These are phyloP conservation scores for Hedya salicella DNA, from an alignment of 2,888 invertebrate genomes.

Conservation along the genomic window DNA sequence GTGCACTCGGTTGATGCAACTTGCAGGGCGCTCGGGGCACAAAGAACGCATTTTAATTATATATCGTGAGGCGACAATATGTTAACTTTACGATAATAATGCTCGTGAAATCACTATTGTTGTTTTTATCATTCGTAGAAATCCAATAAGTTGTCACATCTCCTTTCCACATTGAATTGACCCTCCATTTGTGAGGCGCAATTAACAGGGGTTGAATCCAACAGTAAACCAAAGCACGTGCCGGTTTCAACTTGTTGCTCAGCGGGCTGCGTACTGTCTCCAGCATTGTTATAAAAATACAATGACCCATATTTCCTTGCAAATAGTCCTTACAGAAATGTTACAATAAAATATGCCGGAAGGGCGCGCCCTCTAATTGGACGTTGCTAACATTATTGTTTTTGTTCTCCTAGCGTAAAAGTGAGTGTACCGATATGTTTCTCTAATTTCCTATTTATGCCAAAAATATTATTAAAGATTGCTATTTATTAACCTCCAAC, in stretches of 20 bases:
- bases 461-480: no score
- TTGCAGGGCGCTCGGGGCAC: neutral
- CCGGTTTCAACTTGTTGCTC: slow-evolving; percentile 54
- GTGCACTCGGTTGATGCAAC: slow-evolving; percentile 8
- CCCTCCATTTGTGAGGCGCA: slow-evolving; percentile 19
- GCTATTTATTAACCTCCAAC: neutral
- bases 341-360: no score
- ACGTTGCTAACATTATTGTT: no score
- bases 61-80: no score
- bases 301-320: slow-evolving; percentile 55
- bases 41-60: neutral
- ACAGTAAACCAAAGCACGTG: slow-evolving; percentile 53
- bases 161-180: slow-evolving; percentile 6
- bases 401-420: no score
- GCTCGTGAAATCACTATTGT: no score
- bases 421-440: no score
- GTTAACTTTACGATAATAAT: no score
- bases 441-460: no score
- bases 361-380: no score
- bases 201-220: slow-evolving; percentile 15
- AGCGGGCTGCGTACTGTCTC: slow-evolving; percentile 50
- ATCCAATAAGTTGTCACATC: neutral
- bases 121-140: neutral
- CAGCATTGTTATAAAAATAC: slow-evolving; percentile 58
- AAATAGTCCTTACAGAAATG: neutral